Evolutionary conservation across 2,797 vertebrate genomes (phyloP).

Genomic region (Nothura maculosa): DNA sequence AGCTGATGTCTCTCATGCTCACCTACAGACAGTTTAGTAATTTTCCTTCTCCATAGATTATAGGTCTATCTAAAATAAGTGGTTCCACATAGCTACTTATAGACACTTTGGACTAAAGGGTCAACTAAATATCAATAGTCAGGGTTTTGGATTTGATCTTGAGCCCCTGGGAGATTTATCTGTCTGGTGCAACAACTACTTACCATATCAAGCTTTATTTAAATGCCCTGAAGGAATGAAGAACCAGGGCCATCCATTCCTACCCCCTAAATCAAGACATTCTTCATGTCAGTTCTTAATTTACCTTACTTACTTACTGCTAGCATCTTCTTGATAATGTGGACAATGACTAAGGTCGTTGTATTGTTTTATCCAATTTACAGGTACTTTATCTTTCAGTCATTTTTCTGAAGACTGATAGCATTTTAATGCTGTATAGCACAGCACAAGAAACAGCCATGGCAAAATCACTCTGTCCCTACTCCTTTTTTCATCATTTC

Average conservation of each 20-base stretch:
- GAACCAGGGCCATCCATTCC: not conserved
- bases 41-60: not conserved
- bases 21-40: not conserved
- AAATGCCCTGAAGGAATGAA: not conserved
- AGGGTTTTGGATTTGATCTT: not conserved
- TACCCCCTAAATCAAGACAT: not conserved
- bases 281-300: not conserved
- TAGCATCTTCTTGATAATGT: not conserved
- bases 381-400: not conserved
- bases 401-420: not conserved
- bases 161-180: not conserved
- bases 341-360: too few relatives aligned
- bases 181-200: not conserved
- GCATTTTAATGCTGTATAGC: accelerated
- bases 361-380: not conserved
- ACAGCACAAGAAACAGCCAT: not conserved
- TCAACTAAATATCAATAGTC: not conserved
- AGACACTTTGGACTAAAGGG: not conserved
- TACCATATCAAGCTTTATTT: not conserved
- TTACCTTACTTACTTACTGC: not conserved
- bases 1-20: not conserved
- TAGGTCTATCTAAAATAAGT: not conserved
- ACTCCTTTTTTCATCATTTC: not conserved
- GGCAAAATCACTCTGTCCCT: not conserved
- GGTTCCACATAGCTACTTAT: not conserved